phyloP scores from a whole-genome alignment of 23 tunicate genomes.

The Corella eumyota region DNA sequence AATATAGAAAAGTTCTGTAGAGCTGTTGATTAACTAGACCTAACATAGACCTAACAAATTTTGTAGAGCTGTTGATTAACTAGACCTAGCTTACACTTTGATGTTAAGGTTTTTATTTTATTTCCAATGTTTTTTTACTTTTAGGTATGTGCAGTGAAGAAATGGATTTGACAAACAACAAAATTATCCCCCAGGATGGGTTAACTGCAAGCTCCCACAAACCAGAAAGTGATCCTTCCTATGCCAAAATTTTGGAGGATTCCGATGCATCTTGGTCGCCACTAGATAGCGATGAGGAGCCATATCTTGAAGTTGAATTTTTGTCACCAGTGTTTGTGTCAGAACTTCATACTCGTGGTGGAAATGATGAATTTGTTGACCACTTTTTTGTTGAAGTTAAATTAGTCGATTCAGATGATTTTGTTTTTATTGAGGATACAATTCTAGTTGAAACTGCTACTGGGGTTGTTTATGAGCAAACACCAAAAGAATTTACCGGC shows the following conservation, averaged over 20 bases:
- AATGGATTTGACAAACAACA: conserved; percentile 42
- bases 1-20: neutral
- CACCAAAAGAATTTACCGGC: conserved; percentile 19
- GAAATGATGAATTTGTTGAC: conserved; percentile 59
- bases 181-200: conserved; percentile 18
- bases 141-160: conserved; percentile 52
- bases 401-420: conserved; percentile 4
- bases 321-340: conserved; percentile 9
- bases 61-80: too few species aligned
- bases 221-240: conserved; percentile 28
- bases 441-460: conserved; percentile 5
- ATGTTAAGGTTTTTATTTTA: too few species aligned
- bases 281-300: conserved; percentile 24
- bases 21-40: too few species aligned
- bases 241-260: conserved; percentile 11
- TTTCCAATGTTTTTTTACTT: conserved; percentile 6
- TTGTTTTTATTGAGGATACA: neutral
- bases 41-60: too few species aligned
- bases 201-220: conserved; percentile 46
- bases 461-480: conserved; percentile 1
- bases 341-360: conserved; percentile 57
- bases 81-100: too few species aligned
- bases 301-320: conserved; percentile 49
- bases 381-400: conserved; percentile 13
- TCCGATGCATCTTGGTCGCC: conserved; percentile 59